Evolutionary conservation across 2,113 vertebrate species (phyloP).

Genomic region (Upupa epops): DNA sequence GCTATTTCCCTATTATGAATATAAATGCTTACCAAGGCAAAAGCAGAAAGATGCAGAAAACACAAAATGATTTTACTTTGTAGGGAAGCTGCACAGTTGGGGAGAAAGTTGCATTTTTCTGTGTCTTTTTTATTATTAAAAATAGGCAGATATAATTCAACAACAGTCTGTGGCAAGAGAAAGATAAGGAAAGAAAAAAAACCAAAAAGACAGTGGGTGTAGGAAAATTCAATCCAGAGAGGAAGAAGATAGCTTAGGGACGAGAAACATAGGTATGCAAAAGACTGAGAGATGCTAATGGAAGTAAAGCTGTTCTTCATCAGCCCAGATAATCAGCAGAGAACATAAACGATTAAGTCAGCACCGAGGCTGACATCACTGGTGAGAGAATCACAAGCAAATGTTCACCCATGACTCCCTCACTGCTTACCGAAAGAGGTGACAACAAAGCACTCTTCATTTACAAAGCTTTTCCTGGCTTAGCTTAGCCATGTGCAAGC

Average conservation of each 20-base stretch:
- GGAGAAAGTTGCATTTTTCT: background rate
- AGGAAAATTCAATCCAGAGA: background rate
- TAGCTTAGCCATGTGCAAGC: background rate
- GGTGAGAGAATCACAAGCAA: constrained; percentile 52
- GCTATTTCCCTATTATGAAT: background rate
- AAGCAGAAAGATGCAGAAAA: background rate
- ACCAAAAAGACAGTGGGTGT: too few species aligned
- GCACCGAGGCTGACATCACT: constrained; percentile 13
- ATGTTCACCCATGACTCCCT: constrained; percentile 28
- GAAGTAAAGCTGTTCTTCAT: constrained; percentile 44
- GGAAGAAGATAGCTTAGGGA: background rate
- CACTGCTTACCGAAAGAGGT: constrained; percentile 8
- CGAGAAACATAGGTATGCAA: background rate
- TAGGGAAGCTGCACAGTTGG: background rate
- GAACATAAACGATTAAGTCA: constrained; percentile 46
- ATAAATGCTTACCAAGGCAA: background rate
- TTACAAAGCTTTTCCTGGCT: background rate
- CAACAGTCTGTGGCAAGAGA: background rate
- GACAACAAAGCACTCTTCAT: constrained; percentile 21
- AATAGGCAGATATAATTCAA: background rate
- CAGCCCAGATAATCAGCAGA: constrained; percentile 52
- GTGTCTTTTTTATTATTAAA: background rate
- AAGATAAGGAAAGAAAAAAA: background rate
- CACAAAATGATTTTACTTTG: background rate
- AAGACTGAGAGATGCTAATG: constrained; percentile 43